These are phyloP conservation scores for Sinocyclocheilus rhinocerous DNA, from an alignment of 2,113 vertebrate genomes.

Conservation along the genomic window DNA sequence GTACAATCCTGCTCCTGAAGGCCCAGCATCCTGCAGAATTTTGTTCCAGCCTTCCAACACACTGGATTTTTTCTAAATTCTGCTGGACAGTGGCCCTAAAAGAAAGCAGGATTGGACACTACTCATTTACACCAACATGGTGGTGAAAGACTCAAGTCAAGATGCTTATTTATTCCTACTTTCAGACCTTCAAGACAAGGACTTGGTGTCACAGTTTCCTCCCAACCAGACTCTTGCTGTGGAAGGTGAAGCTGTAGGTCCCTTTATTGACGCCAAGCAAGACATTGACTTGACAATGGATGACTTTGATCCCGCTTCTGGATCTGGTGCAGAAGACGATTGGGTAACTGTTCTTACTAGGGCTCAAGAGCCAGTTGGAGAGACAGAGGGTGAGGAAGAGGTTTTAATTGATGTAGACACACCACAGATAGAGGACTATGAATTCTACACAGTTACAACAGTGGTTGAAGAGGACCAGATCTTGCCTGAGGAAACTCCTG, in stretches of 20 bases:
- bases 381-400: slow-evolving; percentile 1
- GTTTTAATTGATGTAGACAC: slow-evolving; percentile 30
- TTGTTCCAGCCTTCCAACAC: neutral
- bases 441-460: slow-evolving; percentile 47
- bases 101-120: neutral
- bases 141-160: neutral
- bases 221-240: slow-evolving; percentile 30
- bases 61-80: neutral
- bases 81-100: neutral
- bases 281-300: slow-evolving; percentile 32
- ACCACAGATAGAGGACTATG: slow-evolving; percentile 51
- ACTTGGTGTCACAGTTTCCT: slow-evolving; percentile 56
- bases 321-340: slow-evolving; percentile 53
- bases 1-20: neutral
- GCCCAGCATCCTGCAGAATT: neutral
- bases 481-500: slow-evolving; percentile 25
- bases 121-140: neutral
- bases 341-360: neutral
- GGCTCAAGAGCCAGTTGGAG: slow-evolving; percentile 17
- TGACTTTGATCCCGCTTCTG: slow-evolving; percentile 62
- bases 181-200: slow-evolving; percentile 65
- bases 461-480: slow-evolving; percentile 54
- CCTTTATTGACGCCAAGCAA: neutral
- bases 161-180: slow-evolving; percentile 10
- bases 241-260: slow-evolving; percentile 48